These are phyloP conservation scores for Xanthia togata DNA, from an alignment of 2,888 invertebrate species.

Conservation along the genomic window DNA sequence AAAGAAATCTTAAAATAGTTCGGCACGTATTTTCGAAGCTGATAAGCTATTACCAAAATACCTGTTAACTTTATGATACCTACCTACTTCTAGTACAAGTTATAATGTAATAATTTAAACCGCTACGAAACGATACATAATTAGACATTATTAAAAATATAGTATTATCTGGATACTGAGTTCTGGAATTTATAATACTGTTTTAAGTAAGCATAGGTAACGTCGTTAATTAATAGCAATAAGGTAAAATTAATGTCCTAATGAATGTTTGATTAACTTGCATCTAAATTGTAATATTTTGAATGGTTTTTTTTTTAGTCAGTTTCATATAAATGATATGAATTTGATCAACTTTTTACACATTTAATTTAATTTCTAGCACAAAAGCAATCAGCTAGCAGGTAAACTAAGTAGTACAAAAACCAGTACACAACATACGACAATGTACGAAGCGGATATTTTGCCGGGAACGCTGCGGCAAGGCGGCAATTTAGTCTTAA, in stretches of 20 bases:
- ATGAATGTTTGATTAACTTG: not conserved
- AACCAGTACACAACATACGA: not conserved
- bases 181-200: not conserved
- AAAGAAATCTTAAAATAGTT: not conserved
- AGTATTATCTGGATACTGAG: too few species aligned
- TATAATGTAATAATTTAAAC: not conserved
- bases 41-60: not conserved
- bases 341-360: not conserved
- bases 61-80: not conserved
- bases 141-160: too few species aligned
- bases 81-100: not conserved
- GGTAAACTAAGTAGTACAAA: slow-evolving; percentile 5
- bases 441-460: slow-evolving; percentile 83
- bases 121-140: not conserved
- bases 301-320: not conserved
- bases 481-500: slow-evolving; percentile 88
- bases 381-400: not conserved
- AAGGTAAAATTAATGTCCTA: not conserved
- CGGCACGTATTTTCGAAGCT: not conserved
- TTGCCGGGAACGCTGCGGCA: slow-evolving; percentile 81
- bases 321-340: not conserved
- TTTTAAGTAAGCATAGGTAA: not conserved
- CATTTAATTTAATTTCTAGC: too few species aligned
- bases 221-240: not conserved
- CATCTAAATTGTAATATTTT: not conserved